Base-by-base conservation (phyloP, 2,797 vertebrate genomes). In the Platyrinchus mystaceus region DNA sequence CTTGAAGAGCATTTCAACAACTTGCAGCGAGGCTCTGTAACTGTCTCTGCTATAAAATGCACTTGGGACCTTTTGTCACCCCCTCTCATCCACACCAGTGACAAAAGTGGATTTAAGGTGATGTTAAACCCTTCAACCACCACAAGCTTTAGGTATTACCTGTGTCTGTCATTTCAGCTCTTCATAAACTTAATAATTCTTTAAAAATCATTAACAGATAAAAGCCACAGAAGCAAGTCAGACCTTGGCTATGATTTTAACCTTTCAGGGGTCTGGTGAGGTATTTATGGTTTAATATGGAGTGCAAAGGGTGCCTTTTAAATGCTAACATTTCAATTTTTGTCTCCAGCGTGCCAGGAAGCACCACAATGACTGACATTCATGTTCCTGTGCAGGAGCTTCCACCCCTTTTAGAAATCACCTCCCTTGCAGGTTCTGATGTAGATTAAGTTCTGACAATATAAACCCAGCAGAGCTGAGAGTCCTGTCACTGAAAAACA, bases 1-100 rank as follows among this genome's bases (percentile, higher is more conserved):
- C 76, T 90, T 91, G 87, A 83, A 95, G 66, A 92, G 19, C 19
- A 85, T 94, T 97, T 97, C 95, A 97, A 20, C 60, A 69, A 95
- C 93, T 89, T 84, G 69, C 47, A 50, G 63, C 62, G 50, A 74
- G 82, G 86, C 94, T 93, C 87, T 16, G 34, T 46, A 87, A 74
- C 62, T 46, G 49, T 74, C 68, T 64, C 80, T 93, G 91, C 79
- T 89, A 92, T 93, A 96, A 96, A 96, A 97, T 83, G 93, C 21
- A 21, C 30, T 8, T 26, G 13, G 66, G 24, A 26, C 21, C 34
- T 39, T 78, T 17, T 34, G 73, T 24, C 67, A 36, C 52, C 39
- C 44, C 5, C 46, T 36, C 10, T 12, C 27, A 39, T 14, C 26
- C 6, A 27, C 59, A 19, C 23, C 64, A 58, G n/a, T 23, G 11